Conservation (phyloP, 2,113 vertebrate species). For the Entomyzon cyanotis region DNA sequence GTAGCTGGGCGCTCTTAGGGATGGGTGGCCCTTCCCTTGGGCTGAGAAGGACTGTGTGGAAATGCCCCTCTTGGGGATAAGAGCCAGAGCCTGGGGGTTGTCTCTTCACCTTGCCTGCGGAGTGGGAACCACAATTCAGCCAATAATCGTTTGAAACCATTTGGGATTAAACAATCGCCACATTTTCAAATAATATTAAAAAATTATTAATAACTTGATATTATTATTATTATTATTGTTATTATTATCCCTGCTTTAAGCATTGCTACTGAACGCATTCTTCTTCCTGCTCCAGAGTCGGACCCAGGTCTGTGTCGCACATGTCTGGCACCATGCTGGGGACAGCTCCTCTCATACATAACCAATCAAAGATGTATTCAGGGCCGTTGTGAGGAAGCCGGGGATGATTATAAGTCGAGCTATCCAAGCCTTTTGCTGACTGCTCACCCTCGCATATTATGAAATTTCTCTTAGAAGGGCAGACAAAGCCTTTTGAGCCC, state of each 20-base stretch:
- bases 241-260: background rate
- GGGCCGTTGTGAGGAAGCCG: constrained; percentile 64
- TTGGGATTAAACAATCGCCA: constrained; percentile 63
- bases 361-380: constrained; percentile 81
- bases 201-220: background rate
- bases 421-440: constrained; percentile 69
- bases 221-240: background rate
- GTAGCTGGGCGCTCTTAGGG: background rate
- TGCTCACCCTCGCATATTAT: constrained; percentile 67
- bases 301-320: constrained; percentile 61
- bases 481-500: constrained; percentile 70
- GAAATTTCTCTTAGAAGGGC: constrained; percentile 68
- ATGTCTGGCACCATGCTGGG: constrained; percentile 76
- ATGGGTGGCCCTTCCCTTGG: background rate
- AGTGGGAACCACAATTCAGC: background rate
- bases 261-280: constrained; percentile 57
- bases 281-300: constrained; percentile 66
- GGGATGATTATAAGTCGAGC: constrained; percentile 53
- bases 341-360: constrained; percentile 73
- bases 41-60: background rate
- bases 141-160: constrained; percentile 50
- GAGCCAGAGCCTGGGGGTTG: constrained; percentile 38
- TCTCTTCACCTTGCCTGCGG: background rate
- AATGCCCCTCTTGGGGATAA: background rate
- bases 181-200: background rate